Percentiles rank a stretch among this genome's conserved stretches.
Evolutionary conservation across 1,140 invertebrate species (phyloP).

Genomic region (Cotesia glomerata): DNA sequence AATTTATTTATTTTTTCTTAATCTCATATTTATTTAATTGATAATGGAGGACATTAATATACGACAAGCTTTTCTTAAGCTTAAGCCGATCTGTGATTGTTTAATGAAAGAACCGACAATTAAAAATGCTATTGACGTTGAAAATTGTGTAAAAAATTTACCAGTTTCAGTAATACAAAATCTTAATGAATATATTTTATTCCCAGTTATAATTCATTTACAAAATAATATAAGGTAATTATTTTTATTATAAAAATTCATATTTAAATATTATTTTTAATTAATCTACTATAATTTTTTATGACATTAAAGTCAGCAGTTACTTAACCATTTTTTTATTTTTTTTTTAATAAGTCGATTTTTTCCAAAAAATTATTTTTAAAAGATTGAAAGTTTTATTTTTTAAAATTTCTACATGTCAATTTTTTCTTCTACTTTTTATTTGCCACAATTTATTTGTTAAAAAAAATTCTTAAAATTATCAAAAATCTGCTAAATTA

Average conservation of each 20-base stretch:
- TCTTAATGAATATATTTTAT: conserved; percentile 62
- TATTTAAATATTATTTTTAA: too few relatives aligned
- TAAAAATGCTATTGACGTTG: conserved; percentile 49
- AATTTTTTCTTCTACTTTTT: too few relatives aligned
- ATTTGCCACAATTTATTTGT: too few relatives aligned
- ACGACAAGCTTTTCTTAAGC: conserved; percentile 53
- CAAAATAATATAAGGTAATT: conserved; percentile 59
- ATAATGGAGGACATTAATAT: conserved; percentile 38
- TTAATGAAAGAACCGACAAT: conserved; percentile 58
- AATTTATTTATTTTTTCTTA: not conserved
- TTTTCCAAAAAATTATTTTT: too few relatives aligned
- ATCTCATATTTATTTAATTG: not conserved
- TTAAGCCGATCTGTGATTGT: conserved; percentile 64
- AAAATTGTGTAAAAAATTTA: conserved; percentile 44
- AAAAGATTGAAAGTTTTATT: too few relatives aligned
- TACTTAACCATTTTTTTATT: too few relatives aligned
- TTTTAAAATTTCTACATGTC: too few relatives aligned
- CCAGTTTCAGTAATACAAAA: conserved; percentile 59
- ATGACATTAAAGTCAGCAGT: too few relatives aligned
- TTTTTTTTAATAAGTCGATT: too few relatives aligned
- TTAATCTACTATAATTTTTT: too few relatives aligned
- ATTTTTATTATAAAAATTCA: too few relatives aligned
- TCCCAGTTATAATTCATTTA: conserved; percentile 62
- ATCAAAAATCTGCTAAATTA: not conserved
- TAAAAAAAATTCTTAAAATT: conserved; percentile 8